Conservation (phyloP, 2,888 invertebrate species). For the Lithodes maja region DNA sequence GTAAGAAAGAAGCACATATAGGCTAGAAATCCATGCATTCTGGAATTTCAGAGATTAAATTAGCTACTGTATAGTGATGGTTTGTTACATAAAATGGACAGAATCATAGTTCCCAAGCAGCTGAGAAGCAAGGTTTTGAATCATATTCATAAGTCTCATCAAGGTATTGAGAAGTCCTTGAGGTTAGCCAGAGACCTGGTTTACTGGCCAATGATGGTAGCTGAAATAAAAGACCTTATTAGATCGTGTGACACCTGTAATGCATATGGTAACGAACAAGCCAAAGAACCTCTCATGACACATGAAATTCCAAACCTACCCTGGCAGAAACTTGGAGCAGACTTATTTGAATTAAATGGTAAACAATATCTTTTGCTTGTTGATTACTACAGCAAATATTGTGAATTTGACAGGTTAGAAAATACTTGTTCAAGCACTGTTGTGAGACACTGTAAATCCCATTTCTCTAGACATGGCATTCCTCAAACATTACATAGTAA, state of each 20-base stretch:
- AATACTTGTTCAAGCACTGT: not conserved
- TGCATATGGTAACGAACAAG: constrained; percentile 12
- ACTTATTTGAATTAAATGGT: constrained; percentile 25
- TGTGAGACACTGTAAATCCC: not conserved
- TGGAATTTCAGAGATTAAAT: not conserved
- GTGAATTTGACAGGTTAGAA: not conserved
- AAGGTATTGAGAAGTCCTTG: constrained; percentile 31
- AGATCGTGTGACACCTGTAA: constrained; percentile 27
- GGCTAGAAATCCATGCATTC: constrained; percentile 21
- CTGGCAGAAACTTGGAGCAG: constrained; percentile 23
- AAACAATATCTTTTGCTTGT: constrained; percentile 17
- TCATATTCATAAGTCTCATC: constrained; percentile 15
- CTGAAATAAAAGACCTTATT: constrained; percentile 1
- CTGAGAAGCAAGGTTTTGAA: constrained; percentile 6
- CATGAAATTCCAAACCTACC: constrained; percentile 7
- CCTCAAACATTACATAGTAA: constrained; percentile 18
- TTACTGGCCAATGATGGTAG: constrained; percentile 15
- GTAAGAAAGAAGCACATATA: not conserved
- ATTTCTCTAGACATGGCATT: constrained; percentile 22
- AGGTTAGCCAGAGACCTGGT: constrained; percentile 1
- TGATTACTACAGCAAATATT: constrained; percentile 30
- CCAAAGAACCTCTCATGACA: constrained; percentile 16
- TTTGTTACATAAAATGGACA: constrained; percentile 24
- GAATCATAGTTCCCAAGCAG: constrained; percentile 24
- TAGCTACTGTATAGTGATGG: not conserved